Evolutionary conservation across 2,888 invertebrate species (phyloP).

Genomic region (Macaria liturata): DNA sequence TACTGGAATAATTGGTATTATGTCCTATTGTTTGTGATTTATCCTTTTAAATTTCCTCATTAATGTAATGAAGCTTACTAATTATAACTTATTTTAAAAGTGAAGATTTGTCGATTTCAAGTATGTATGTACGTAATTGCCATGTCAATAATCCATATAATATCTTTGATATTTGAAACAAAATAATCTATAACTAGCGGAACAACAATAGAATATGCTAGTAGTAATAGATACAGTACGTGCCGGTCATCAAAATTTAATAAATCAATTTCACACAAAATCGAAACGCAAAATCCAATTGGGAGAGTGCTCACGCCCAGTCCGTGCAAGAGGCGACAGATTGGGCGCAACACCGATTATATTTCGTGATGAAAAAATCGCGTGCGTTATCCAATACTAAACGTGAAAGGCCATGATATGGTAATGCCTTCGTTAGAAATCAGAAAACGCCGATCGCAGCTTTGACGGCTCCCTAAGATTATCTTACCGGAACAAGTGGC

Average conservation of each 20-base stretch:
- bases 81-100: too few species aligned
- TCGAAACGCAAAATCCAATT: constrained; percentile 1
- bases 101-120: too few species aligned
- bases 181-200: too few species aligned
- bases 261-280: too few species aligned
- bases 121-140: too few species aligned
- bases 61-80: background rate
- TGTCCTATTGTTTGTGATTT: constrained; percentile 2
- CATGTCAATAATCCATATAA: too few species aligned
- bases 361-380: constrained; percentile 33
- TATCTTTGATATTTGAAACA: too few species aligned
- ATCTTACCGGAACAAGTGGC: constrained; percentile 43
- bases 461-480: constrained; percentile 42
- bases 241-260: too few species aligned
- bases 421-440: constrained; percentile 74
- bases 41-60: constrained; percentile 15
- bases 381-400: constrained; percentile 64
- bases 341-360: constrained; percentile 17
- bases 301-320: constrained; percentile 2
- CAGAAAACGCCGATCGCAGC: constrained; percentile 51
- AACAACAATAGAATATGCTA: too few species aligned
- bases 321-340: constrained; percentile 12
- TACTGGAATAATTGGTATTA: constrained; percentile 33
- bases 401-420: constrained; percentile 76
- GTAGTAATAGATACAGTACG: too few species aligned